Evolutionary conservation across 2,888 invertebrate species (phyloP).

Genomic region (Scrobipalpa atriplicella): DNA sequence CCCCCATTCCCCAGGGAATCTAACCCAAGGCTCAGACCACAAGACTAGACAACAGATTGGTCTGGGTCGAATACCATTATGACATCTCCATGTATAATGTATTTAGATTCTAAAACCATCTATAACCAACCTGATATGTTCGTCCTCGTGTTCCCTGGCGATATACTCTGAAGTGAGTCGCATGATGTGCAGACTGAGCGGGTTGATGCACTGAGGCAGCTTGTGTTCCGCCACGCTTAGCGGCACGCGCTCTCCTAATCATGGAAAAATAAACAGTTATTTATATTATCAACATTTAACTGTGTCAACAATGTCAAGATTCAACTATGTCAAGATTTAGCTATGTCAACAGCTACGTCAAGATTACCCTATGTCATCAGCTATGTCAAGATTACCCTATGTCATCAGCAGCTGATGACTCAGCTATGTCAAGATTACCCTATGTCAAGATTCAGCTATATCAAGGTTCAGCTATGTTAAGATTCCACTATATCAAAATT

Average conservation of each 20-base stretch:
- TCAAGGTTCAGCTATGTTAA: conserved; percentile 48
- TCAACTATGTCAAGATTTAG: neutral
- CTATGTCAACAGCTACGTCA: neutral
- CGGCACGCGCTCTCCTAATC: conserved; percentile 95
- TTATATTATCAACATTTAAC: too few relatives aligned
- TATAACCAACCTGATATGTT: conserved; percentile 64
- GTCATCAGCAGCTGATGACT: too few relatives aligned
- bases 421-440: too few relatives aligned
- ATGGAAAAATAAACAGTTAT: neutral
- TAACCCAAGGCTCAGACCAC: too few relatives aligned
- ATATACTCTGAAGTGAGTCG: conserved; percentile 95
- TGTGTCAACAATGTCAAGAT: neutral
- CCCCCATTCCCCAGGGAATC: too few relatives aligned
- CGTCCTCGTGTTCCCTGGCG: conserved; percentile 80
- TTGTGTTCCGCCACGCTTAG: conserved; percentile 97
- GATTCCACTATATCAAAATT: neutral
- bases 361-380: too few relatives aligned
- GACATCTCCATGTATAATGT: too few relatives aligned
- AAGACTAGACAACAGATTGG: too few relatives aligned
- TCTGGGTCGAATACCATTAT: too few relatives aligned
- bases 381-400: too few relatives aligned
- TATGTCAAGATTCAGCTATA: too few relatives aligned
- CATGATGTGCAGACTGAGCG: conserved; percentile 97
- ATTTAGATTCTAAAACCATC: too few relatives aligned
- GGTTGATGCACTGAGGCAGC: conserved; percentile 95